A percentile compares a stretch with the other conserved stretches of the same genome.
These are phyloP conservation scores for Urosaurus nigricauda DNA, from an alignment of 2,797 vertebrate species.

Conservation along the genomic window DNA sequence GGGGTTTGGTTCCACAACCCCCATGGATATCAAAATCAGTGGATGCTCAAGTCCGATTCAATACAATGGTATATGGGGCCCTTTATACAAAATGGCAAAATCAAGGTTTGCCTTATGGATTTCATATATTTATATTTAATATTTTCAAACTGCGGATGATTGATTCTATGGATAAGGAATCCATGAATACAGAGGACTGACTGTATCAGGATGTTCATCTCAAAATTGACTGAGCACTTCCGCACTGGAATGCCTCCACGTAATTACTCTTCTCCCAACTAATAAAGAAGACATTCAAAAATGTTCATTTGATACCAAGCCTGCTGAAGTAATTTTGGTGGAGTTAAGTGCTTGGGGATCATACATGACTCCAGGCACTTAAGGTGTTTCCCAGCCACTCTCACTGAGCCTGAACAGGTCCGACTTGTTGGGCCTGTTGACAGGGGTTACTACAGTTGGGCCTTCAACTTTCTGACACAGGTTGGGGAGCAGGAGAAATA, in stretches of 20 bases:
- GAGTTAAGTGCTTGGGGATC: background rate
- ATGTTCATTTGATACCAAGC: background rate
- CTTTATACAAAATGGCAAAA: too few relatives aligned
- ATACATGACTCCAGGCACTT: background rate
- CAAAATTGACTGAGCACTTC: background rate
- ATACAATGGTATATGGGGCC: too few relatives aligned
- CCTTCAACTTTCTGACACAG: slow-evolving; percentile 1
- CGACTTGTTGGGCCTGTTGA: slow-evolving; percentile 11
- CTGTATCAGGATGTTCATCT: background rate
- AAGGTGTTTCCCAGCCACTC: slow-evolving; percentile 18
- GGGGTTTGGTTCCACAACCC: too few relatives aligned
- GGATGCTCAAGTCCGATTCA: too few relatives aligned
- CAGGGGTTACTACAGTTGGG: background rate
- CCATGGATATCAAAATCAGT: too few relatives aligned
- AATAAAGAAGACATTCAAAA: slow-evolving; percentile 4
- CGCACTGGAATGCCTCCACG: background rate
- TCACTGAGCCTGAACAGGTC: background rate
- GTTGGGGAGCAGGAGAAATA: slow-evolving; percentile 13
- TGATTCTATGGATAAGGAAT: too few relatives aligned
- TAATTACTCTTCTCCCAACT: background rate
- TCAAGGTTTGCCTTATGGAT: too few relatives aligned
- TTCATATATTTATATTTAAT: too few relatives aligned
- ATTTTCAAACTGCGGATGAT: too few relatives aligned
- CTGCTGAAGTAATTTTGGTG: slow-evolving; percentile 2
- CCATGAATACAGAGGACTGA: too few relatives aligned